A percentile compares a stretch with the other conserved stretches of the same genome.
Evolutionary conservation across 1,140 invertebrate species (phyloP).

Genomic region (Trichoplusia ni): DNA sequence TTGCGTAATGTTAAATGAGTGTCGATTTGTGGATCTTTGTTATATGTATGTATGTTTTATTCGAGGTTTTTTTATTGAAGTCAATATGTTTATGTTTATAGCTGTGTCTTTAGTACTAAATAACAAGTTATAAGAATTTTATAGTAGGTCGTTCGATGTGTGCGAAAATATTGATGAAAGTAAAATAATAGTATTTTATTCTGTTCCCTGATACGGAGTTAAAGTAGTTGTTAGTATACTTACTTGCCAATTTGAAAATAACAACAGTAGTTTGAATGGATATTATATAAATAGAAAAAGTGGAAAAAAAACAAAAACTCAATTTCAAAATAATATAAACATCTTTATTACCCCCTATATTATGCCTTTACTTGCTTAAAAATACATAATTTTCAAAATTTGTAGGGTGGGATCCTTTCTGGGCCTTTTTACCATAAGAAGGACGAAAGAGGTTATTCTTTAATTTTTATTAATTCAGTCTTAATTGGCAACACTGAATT

Average conservation of each 20-base stretch:
- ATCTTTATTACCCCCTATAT: slow-evolving; percentile 67
- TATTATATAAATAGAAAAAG: no score
- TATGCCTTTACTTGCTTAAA: slow-evolving; percentile 50
- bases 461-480: slow-evolving; percentile 66
- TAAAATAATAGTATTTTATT: no score
- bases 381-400: slow-evolving; percentile 45
- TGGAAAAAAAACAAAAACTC: no score
- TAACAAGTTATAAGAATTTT: no score
- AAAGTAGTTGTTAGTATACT: no score
- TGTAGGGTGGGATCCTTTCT: slow-evolving; percentile 71
- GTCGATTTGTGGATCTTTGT: not conserved
- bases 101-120: no score
- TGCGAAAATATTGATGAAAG: no score
- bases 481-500: slow-evolving; percentile 72
- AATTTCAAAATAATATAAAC: slow-evolving; percentile 56
- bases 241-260: no score
- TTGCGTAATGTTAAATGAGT: not conserved
- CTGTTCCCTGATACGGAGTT: no score
- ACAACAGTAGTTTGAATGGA: no score
- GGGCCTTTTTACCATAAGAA: slow-evolving; percentile 43
- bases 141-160: no score
- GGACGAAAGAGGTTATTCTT: slow-evolving; percentile 18
- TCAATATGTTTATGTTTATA: no score
- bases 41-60: not conserved
- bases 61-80: not conserved